Percentiles rank a stretch among this genome's conserved stretches.
Conservation (phyloP, 2,888 invertebrate species). For the Synanthedon tipuliformis region DNA sequence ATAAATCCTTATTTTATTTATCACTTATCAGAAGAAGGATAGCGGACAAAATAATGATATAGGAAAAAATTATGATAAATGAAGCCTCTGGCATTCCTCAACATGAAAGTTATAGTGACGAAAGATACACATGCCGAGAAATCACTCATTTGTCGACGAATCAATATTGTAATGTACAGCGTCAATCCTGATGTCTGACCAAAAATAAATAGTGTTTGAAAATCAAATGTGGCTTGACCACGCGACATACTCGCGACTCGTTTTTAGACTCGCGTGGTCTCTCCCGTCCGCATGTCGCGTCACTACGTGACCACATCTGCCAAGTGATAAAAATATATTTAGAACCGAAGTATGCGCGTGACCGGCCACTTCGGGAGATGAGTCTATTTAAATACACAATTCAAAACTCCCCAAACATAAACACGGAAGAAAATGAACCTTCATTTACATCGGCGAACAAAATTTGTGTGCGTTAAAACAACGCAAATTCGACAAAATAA, state of each 20-base stretch:
- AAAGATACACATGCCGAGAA: no score
- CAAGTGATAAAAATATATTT: constrained; percentile 61
- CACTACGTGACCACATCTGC: constrained; percentile 37
- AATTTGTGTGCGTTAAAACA: not conserved
- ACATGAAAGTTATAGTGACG: no score
- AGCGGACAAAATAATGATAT: no score
- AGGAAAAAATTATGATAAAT: no score
- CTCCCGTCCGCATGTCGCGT: constrained; percentile 9
- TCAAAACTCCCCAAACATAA: constrained; percentile 30
- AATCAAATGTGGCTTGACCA: constrained; percentile 19
- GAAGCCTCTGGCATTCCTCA: no score
- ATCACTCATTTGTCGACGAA: not conserved
- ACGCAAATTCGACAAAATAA: not conserved
- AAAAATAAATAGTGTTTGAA: constrained; percentile 25
- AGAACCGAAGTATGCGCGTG: constrained; percentile 53
- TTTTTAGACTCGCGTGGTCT: constrained; percentile 18
- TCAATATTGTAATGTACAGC: constrained; percentile 19
- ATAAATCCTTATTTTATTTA: no score
- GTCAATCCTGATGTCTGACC: constrained; percentile 11
- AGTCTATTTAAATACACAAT: constrained; percentile 43
- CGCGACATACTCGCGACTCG: constrained; percentile 35
- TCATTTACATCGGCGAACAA: not conserved
- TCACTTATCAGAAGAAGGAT: no score
- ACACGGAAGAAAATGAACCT: constrained; percentile 24
- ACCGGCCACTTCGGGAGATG: constrained; percentile 45